phyloP scores from a whole-genome alignment of 2,888 invertebrate species.

The Cephonodes hylas region DNA sequence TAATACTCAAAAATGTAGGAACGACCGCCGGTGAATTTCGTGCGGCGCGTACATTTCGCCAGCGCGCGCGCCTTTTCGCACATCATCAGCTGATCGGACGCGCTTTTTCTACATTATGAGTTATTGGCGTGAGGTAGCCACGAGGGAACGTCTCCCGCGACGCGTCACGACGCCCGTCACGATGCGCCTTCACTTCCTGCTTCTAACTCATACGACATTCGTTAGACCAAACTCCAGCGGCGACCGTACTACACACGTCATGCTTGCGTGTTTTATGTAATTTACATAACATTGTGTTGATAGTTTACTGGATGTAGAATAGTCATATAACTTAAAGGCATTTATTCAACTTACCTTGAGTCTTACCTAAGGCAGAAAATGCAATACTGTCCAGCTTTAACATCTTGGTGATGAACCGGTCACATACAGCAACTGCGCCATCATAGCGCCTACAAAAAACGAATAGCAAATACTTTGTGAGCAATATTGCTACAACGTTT shows the following conservation, averaged over 20 bases:
- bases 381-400: no score
- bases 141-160: not conserved
- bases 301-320: no score
- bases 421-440: no score
- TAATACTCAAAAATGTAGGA: constrained; percentile 75
- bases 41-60: constrained; percentile 72
- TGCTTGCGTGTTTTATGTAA: not conserved
- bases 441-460: no score
- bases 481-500: no score
- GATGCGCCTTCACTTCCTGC: not conserved
- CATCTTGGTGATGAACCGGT: no score
- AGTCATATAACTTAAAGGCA: no score
- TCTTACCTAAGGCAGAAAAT: no score
- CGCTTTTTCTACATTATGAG: constrained; percentile 18
- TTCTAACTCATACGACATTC: not conserved
- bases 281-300: not conserved
- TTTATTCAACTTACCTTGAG: no score
- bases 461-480: no score
- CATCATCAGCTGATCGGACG: constrained; percentile 41
- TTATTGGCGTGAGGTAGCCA: not conserved
- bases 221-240: not conserved
- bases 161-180: not conserved
- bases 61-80: constrained; percentile 35
- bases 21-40: constrained; percentile 61
- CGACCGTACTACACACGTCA: not conserved